phyloP scores from a whole-genome alignment of 2,888 invertebrate genomes.

The Pandemis heparana region DNA sequence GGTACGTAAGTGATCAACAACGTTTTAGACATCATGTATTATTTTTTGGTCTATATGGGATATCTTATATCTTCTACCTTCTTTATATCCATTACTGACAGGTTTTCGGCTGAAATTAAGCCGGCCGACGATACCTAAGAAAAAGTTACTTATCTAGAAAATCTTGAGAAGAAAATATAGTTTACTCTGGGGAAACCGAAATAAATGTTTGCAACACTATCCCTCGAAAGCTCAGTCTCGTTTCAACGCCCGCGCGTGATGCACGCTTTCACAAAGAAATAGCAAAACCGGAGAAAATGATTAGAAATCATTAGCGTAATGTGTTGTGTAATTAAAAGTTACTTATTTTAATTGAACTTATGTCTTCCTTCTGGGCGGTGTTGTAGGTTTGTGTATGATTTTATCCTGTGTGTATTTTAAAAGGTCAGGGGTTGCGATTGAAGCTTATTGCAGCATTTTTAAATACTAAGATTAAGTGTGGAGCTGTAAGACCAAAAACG shows the following conservation, averaged over 20 bases:
- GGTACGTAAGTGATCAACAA: no score
- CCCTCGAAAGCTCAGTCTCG: constrained; percentile 59
- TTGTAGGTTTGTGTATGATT: constrained; percentile 7
- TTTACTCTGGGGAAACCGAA: not conserved
- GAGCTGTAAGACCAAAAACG: not conserved
- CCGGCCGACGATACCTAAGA: not conserved
- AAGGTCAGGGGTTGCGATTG: constrained; percentile 25
- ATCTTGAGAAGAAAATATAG: not conserved
- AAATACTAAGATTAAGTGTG: not conserved
- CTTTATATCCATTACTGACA: not conserved
- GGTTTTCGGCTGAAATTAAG: not conserved
- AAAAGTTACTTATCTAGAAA: not conserved
- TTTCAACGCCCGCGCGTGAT: constrained; percentile 47
- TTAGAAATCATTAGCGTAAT: constrained; percentile 11
- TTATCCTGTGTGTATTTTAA: not conserved
- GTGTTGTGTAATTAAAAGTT: constrained; percentile 5
- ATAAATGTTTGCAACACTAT: constrained; percentile 42
- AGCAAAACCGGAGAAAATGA: constrained; percentile 17
- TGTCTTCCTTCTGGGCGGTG: constrained; percentile 10
- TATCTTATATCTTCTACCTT: no score
- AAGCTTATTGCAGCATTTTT: not conserved
- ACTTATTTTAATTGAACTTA: not conserved
- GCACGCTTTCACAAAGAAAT: constrained; percentile 47
- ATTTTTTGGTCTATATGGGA: no score
- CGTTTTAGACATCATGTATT: no score